Evolutionary conservation across 2,888 invertebrate species (phyloP).

Genomic region (Morpho deidamia): DNA sequence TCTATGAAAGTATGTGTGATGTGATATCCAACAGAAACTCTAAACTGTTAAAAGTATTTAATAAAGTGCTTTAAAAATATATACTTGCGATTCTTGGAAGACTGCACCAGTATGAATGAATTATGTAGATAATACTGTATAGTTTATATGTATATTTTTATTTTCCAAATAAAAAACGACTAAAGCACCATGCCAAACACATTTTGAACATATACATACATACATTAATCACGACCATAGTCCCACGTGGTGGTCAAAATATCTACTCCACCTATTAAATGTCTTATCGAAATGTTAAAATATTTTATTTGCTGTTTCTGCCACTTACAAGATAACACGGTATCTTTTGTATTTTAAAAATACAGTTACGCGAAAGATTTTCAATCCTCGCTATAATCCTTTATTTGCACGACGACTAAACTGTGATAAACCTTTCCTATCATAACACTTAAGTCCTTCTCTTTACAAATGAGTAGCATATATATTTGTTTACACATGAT

Average conservation of each 20-base stretch:
- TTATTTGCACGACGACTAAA: constrained; percentile 54
- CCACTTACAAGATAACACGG: constrained; percentile 19
- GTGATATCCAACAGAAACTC: constrained; percentile 15
- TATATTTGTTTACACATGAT: constrained; percentile 69
- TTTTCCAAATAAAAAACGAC: constrained; percentile 59
- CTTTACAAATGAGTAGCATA: constrained; percentile 58
- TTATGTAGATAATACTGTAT: constrained; percentile 64
- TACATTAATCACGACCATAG: constrained; percentile 32
- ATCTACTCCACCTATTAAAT: constrained; percentile 29
- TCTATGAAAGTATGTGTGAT: constrained; percentile 16
- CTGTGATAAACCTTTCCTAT: constrained; percentile 58
- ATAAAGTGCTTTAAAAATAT: constrained; percentile 35
- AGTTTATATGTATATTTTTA: constrained; percentile 47
- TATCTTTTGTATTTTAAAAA: constrained; percentile 63
- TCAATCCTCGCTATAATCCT: constrained; percentile 60
- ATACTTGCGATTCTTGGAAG: constrained; percentile 60
- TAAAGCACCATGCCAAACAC: constrained; percentile 69
- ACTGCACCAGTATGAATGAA: constrained; percentile 60
- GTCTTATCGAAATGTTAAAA: constrained; percentile 24
- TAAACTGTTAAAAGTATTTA: constrained; percentile 20
- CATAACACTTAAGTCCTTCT: constrained; percentile 59
- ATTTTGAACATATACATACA: constrained; percentile 51
- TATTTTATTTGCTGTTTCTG: constrained; percentile 20
- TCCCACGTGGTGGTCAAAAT: constrained; percentile 31
- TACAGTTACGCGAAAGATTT: constrained; percentile 69